Evolutionary conservation across 2,113 vertebrate genomes (phyloP).

Genomic region (Lycocorax pyrrhopterus): DNA sequence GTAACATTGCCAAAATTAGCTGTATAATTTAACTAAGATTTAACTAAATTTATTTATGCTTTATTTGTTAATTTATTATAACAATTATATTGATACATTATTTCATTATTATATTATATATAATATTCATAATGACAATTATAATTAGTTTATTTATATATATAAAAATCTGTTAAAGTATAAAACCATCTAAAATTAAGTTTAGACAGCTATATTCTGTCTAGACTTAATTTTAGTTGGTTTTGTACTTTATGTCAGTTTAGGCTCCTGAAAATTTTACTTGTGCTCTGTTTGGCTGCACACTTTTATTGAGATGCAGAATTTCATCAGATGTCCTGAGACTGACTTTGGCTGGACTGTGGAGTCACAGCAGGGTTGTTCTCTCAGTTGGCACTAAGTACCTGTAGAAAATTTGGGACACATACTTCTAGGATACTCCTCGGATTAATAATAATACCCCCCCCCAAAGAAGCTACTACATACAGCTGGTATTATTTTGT

Average conservation of each 20-base stretch:
- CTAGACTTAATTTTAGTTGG: background rate
- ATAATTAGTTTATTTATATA: background rate
- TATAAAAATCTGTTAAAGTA: background rate
- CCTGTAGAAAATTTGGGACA: background rate
- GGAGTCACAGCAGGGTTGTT: background rate
- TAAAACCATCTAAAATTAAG: background rate
- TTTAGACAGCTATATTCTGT: background rate
- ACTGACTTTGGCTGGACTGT: background rate
- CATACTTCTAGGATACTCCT: background rate
- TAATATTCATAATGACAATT: background rate
- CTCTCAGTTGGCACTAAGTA: background rate
- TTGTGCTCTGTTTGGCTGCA: background rate
- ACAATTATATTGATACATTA: background rate
- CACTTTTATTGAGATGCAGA: background rate
- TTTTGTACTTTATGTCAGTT: background rate
- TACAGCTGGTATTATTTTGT: background rate
- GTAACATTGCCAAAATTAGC: background rate
- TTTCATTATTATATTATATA: background rate
- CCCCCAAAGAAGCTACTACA: accelerated
- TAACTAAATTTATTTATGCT: background rate
- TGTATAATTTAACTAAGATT: background rate
- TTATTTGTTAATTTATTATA: background rate
- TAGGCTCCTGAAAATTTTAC: background rate
- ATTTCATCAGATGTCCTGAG: background rate
- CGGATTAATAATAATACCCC: background rate